These are phyloP conservation scores for Carapus acus DNA, from an alignment of 2,797 vertebrate species.

Conservation along the genomic window DNA sequence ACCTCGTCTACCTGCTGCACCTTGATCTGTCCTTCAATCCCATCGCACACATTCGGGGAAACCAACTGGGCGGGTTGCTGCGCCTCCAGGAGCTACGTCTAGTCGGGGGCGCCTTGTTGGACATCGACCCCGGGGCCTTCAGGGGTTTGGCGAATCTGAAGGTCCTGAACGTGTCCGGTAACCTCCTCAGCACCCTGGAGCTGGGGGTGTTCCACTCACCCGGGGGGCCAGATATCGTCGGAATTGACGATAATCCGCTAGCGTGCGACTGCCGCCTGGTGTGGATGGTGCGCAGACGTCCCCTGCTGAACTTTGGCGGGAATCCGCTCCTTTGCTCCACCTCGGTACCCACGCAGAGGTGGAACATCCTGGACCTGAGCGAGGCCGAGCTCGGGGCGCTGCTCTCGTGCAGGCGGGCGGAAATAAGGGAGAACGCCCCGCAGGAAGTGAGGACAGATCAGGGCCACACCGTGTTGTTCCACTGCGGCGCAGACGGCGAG, in stretches of 20 bases:
- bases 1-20: constrained; percentile 76
- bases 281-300: constrained; percentile 73
- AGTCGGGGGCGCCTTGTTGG: constrained; percentile 67
- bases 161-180: constrained; percentile 78
- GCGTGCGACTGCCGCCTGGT: constrained; percentile 84
- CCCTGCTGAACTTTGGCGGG: constrained; percentile 66
- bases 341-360: constrained; percentile 66
- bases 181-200: constrained; percentile 77
- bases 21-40: constrained; percentile 86
- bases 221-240: constrained; percentile 67
- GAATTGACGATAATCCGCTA: constrained; percentile 78
- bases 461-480: constrained; percentile 72
- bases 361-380: constrained; percentile 68
- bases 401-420: constrained; percentile 75
- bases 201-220: constrained; percentile 72
- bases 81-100: constrained; percentile 80
- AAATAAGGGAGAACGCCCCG: constrained; percentile 64
- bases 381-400: constrained; percentile 64
- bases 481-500: constrained; percentile 78
- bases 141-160: constrained; percentile 67
- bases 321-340: constrained; percentile 68
- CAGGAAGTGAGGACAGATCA: constrained; percentile 71
- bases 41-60: constrained; percentile 69
- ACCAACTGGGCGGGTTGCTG: constrained; percentile 68
- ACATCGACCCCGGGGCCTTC: constrained; percentile 74